Base-by-base conservation (phyloP, 2,113 vertebrate species). In the Leptocoma aspasia region DNA sequence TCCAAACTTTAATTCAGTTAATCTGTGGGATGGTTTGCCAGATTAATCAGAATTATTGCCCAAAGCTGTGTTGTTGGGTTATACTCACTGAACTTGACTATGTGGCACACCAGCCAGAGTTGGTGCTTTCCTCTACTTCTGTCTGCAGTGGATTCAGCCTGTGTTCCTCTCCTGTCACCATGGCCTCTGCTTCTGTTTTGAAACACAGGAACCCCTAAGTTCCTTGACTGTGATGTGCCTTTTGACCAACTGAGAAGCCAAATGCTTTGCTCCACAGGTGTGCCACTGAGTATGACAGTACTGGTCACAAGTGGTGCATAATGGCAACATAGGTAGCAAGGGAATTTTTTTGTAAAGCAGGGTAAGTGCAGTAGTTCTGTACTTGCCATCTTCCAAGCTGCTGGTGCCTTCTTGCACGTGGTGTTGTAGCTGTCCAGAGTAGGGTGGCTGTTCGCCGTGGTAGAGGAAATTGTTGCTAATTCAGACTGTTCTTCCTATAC, bases 61-160 rank as follows among this genome's bases (percentile, higher is more conserved):
- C 64, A 4, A 72, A 60, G 50, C 60, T 82, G 16, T 22, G 35
- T 44, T n/a, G 15, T 23, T 82, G 53, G 31, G 27, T 53, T 75
- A 12, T 42, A 15, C 21, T 52, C 30, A 7, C 18, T 60, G 5
- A 57, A 50, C 6, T 37, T 78, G 11, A 6, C 18, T 28, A 0
- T 10, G 33, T 42, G 2, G 1, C 42, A 16, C 2, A 11, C 13
- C 57, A 63, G 52, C n/a, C 18, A 13, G 1, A 21, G n/a, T 18
- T 47, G 60, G 33, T 72, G 7, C 13, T 19, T 49, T 44, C 7
- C 16, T 56, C 37, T 49, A 7, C 24, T 86, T 86, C 60, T 68
- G 20, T 35, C n/a, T 60, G 69, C 27, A 12, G 49, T 21, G 5
- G 9, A 54, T 89, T 56, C 50, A 35, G 50, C 13, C 4, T 26